Base-by-base conservation (phyloP, 2,888 invertebrate species). In the Eupithecia exiguata region DNA sequence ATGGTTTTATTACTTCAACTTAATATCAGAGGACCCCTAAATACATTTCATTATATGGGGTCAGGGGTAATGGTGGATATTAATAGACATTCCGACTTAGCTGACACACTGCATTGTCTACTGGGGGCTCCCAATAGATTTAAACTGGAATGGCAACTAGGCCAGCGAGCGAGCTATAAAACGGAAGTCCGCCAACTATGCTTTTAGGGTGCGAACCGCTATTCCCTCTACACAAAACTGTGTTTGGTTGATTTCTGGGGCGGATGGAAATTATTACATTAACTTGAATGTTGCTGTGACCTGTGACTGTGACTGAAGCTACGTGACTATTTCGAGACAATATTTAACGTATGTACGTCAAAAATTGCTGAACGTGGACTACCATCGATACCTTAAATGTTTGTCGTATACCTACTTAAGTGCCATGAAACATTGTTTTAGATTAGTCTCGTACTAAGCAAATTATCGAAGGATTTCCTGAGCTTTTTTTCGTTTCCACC, bases 41-140 rank as follows among this genome's bases (percentile, higher is more conserved):
- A 53, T 21, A 21, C 21, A 53, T 53, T 21, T 12, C 21, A 5
- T 58, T 40, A 16, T 66, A 40, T 21, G 49, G 21, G 38, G 40
- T 40, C 66, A 66, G 46, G 25, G 66, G 21, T 66, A 43, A 65
- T 65, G 21, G 40, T n/a, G 14, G 66, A 16, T 40, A 66, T 66
- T 66, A 16, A 40, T 40, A 66, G 25, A 40, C 5, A 58, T 58
- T 58, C 25, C 5, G 25, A 58, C 58, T 62, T 35, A 1, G 18
- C 62, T 35, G 35, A 35, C 30, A 35, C 18, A 30, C 62, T 35
- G 21, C 3, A 35, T 62, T 62, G 16, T 62, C 30, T 35, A 35
- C 18, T 62, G 18, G 35, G 30, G 18, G 5, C n/a, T 1, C 25
- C 25, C n/a, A n/a, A n/a, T n/a, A n/a, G 25, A 25, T 14, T 58